These are phyloP conservation scores for Rattus rattus DNA, from an alignment of 2,113 vertebrate genomes.

Conservation along the genomic window DNA sequence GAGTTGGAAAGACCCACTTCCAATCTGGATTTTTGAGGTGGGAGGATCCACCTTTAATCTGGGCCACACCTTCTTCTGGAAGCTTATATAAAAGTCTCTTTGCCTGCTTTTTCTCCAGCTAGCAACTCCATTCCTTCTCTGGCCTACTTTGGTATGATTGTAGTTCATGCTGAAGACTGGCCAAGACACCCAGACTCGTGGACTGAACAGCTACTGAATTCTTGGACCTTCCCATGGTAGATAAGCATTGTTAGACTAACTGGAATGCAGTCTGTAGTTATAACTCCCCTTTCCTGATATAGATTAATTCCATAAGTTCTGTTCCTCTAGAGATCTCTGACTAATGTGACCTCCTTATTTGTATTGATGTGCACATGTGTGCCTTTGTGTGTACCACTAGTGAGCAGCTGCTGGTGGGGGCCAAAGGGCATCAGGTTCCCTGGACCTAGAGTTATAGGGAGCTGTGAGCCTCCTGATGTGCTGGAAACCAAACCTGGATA, in stretches of 20 bases:
- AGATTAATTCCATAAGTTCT: neutral
- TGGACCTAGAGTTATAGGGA: neutral
- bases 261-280: neutral
- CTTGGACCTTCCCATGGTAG: neutral
- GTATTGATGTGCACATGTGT: neutral
- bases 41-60: neutral
- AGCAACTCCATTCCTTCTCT: neutral
- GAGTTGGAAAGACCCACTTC: neutral
- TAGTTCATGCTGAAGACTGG: neutral
- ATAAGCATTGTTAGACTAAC: neutral
- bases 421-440: neutral
- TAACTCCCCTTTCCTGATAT: neutral
- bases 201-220: neutral
- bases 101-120: neutral
- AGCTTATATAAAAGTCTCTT: neutral
- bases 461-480: neutral
- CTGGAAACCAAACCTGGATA: neutral
- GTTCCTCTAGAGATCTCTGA: neutral
- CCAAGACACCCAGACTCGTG: neutral
- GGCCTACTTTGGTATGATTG: neutral
- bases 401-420: neutral
- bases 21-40: neutral
- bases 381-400: neutral
- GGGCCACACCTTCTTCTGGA: no score
- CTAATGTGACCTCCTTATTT: neutral